Evolutionary conservation across 2,113 vertebrate genomes (phyloP).

Genomic region (Spilogale gracilis): DNA sequence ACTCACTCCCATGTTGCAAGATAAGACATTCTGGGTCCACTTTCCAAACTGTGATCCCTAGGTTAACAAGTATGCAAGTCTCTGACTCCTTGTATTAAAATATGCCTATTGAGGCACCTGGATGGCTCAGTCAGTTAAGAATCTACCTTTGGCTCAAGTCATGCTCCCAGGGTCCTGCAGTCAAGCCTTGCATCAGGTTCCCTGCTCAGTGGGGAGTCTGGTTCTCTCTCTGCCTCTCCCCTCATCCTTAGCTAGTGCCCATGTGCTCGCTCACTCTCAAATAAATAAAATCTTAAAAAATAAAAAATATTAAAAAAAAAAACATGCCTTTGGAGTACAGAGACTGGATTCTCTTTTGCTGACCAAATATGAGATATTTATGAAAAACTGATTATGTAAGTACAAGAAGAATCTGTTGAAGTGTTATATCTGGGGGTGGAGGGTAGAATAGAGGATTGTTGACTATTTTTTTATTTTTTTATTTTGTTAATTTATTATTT

Average conservation of each 20-base stretch:
- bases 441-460: not conserved
- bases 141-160: not conserved
- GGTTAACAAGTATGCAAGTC: accelerated
- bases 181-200: not conserved
- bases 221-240: not conserved
- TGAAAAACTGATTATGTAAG: not conserved
- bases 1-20: not conserved
- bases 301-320: not conserved
- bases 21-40: not conserved
- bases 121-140: not conserved
- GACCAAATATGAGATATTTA: not conserved
- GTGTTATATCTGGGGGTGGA: not conserved
- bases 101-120: not conserved
- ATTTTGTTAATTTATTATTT: not conserved
- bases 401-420: not conserved
- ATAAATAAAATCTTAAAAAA: not conserved
- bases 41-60: not conserved
- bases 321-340: not conserved
- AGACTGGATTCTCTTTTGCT: not conserved
- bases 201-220: not conserved
- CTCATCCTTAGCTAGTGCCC: accelerated
- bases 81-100: not conserved
- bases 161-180: not conserved
- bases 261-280: not conserved
- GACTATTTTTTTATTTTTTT: not conserved